Conservation (phyloP, 2,797 vertebrate species). For the Melanotaenia parkinsoni region DNA sequence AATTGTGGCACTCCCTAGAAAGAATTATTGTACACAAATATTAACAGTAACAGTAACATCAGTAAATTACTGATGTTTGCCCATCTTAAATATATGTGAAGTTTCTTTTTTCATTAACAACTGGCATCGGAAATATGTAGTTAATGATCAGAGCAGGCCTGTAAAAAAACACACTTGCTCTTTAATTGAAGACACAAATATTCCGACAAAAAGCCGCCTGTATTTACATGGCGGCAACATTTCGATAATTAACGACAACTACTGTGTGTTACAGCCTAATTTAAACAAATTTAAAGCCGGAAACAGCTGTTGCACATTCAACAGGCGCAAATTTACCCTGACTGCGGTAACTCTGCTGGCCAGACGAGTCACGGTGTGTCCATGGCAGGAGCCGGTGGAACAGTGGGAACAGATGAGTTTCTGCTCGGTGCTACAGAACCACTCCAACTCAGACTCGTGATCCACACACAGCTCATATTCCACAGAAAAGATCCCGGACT, state of each 20-base stretch:
- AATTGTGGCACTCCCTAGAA: conserved; percentile 54
- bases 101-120: neutral
- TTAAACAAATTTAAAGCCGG: neutral
- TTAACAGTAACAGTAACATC: no score
- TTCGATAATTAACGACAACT: neutral
- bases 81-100: neutral
- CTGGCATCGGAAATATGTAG: neutral
- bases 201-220: neutral
- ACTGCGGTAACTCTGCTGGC: conserved; percentile 82
- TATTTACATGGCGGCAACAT: neutral
- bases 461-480: conserved; percentile 73
- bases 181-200: neutral
- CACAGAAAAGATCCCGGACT: conserved; percentile 66
- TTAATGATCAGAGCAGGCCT: neutral
- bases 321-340: conserved; percentile 72
- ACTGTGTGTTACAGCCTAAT: neutral
- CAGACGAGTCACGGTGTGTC: conserved; percentile 81
- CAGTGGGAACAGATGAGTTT: conserved; percentile 84
- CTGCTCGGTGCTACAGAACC: conserved; percentile 86
- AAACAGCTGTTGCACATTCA: neutral
- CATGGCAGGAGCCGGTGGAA: conserved; percentile 77
- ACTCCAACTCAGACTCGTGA: conserved; percentile 79
- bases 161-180: neutral
- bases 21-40: neutral
- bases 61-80: neutral